These are phyloP conservation scores for Danio kyathit DNA, from an alignment of 2,797 vertebrate species.

Conservation along the genomic window DNA sequence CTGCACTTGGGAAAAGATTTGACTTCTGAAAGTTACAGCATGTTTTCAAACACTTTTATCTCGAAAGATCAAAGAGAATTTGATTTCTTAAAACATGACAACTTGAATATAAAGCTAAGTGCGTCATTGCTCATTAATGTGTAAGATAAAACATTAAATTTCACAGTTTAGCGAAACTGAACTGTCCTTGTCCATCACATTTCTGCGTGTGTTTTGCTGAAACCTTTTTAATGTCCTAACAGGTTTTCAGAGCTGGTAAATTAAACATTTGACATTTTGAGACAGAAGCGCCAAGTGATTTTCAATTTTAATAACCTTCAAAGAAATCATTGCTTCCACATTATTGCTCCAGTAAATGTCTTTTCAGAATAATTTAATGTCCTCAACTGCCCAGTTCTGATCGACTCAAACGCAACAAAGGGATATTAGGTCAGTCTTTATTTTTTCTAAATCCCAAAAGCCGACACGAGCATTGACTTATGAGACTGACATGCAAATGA, in stretches of 20 bases:
- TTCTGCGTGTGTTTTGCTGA: neutral
- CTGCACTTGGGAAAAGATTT: neutral
- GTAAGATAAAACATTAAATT: neutral
- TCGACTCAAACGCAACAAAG: neutral
- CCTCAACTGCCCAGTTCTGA: neutral
- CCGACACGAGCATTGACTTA: neutral
- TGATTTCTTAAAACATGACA: neutral
- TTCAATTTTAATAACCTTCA: constrained; percentile 14
- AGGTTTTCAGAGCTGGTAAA: constrained; percentile 14
- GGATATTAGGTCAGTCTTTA: constrained; percentile 14
- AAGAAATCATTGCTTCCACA: constrained; percentile 5
- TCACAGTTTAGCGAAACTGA: neutral
- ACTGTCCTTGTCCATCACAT: neutral
- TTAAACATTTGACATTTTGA: constrained; percentile 23
- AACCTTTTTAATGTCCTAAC: neutral
- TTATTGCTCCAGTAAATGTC: neutral
- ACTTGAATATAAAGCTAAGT: neutral
- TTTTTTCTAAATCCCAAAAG: constrained; percentile 16
- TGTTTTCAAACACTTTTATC: constrained; percentile 17
- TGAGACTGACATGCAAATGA: constrained; percentile 26
- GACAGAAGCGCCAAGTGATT: neutral
- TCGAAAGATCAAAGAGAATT: neutral
- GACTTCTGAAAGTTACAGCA: neutral
- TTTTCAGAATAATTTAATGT: constrained; percentile 25
- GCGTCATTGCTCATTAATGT: neutral